A percentile compares a stretch with the other conserved stretches of the same genome.
Evolutionary conservation across 2,888 invertebrate species (phyloP).

Genomic region (Metallyticus violacea): DNA sequence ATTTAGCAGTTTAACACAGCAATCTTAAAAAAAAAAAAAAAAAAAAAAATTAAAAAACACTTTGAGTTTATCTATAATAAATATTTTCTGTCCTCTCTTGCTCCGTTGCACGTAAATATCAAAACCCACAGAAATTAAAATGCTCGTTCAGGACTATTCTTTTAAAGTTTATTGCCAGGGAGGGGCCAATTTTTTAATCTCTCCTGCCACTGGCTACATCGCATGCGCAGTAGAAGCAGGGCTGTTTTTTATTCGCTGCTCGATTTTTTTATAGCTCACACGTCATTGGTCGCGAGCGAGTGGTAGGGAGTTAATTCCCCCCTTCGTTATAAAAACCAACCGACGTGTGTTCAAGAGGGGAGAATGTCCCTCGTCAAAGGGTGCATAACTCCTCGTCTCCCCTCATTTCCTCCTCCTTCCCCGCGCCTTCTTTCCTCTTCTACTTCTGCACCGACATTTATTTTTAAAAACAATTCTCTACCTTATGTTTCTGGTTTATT

Average conservation of each 20-base stretch:
- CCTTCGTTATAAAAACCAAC: not conserved
- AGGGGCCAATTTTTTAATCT: not conserved
- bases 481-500: too few relatives aligned
- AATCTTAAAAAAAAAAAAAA: too few relatives aligned
- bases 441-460: not conserved
- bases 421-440: not conserved
- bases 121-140: too few relatives aligned
- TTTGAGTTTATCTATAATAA: too few relatives aligned
- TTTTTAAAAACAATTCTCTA: too few relatives aligned
- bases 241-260: not conserved
- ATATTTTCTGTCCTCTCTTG: too few relatives aligned
- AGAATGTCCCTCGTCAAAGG: not conserved
- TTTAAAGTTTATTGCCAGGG: not conserved
- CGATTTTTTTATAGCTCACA: not conserved
- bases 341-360: not conserved
- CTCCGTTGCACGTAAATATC: too few relatives aligned
- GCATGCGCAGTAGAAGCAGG: not conserved
- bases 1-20: too few relatives aligned
- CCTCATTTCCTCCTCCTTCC: not conserved
- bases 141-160: not conserved
- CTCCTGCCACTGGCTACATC: not conserved
- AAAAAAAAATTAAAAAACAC: too few relatives aligned
- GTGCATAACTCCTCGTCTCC: not conserved
- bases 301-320: not conserved
- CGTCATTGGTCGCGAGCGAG: not conserved